A percentile compares a stretch with the other conserved stretches of the same genome.
These are phyloP conservation scores for Tinea trinotella DNA, from an alignment of 2,888 invertebrate species.

Conservation along the genomic window DNA sequence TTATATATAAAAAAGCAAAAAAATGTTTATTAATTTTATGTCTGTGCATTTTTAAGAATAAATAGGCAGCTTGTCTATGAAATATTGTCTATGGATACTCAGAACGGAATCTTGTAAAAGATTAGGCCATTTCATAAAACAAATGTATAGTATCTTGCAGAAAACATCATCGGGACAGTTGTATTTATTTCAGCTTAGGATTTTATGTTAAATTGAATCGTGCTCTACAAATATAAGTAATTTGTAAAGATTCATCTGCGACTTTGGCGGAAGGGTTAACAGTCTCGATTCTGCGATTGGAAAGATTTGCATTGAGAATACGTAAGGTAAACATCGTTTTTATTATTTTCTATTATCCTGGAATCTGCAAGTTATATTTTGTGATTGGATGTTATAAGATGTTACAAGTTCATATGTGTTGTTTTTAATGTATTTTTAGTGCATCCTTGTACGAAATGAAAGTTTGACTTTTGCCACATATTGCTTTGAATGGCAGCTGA, in stretches of 20 bases:
- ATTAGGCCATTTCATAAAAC: conserved; percentile 74
- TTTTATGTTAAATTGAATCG: conserved; percentile 70
- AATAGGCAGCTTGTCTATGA: not conserved
- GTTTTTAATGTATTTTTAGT: conserved; percentile 69
- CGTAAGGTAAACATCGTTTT: conserved; percentile 74
- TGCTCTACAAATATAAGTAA: conserved; percentile 58
- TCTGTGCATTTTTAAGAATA: not conserved
- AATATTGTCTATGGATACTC: conserved; percentile 65
- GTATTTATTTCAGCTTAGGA: conserved; percentile 72
- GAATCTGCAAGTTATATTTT: conserved; percentile 45
- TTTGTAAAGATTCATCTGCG: conserved; percentile 62
- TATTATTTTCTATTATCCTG: conserved; percentile 58
- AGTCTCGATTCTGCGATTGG: conserved; percentile 68
- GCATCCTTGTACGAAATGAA: conserved; percentile 71
- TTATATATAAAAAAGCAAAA: too few relatives aligned
- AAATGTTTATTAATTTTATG: too few relatives aligned
- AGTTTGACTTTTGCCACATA: conserved; percentile 74
- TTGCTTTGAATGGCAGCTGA: conserved; percentile 72
- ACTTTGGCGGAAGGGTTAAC: conserved; percentile 67
- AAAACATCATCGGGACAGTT: conserved; percentile 71
- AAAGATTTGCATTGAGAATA: conserved; percentile 70
- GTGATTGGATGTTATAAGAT: conserved; percentile 23
- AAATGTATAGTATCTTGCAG: conserved; percentile 74
- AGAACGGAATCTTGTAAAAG: conserved; percentile 74
- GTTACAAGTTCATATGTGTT: conserved; percentile 33